Evolutionary conservation across 2,797 vertebrate species (phyloP).

Genomic region (Oreortyx pictus): DNA sequence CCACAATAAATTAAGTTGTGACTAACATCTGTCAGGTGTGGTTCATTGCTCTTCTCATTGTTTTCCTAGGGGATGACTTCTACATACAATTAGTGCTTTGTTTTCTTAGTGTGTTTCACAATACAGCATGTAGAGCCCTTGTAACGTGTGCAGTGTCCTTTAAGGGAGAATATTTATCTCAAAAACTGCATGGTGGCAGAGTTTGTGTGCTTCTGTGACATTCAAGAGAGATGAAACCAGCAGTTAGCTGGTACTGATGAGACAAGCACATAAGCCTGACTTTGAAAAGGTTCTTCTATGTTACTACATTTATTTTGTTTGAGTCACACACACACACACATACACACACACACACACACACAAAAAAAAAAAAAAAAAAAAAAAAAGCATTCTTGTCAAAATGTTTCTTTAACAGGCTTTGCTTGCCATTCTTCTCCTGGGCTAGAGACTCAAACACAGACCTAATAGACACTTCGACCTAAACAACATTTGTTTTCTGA

Average conservation of each 20-base stretch:
- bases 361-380: no score
- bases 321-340: not conserved
- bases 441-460: slow-evolving; percentile 33
- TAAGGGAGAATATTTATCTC: slow-evolving; percentile 23
- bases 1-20: not conserved
- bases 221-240: slow-evolving; percentile 54
- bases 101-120: slow-evolving; percentile 2
- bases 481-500: slow-evolving; percentile 18
- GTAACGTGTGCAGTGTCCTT: not conserved
- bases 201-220: slow-evolving; percentile 19
- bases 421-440: slow-evolving; percentile 18
- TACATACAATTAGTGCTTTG: not conserved
- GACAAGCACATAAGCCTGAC: slow-evolving; percentile 44
- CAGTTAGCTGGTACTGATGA: slow-evolving; percentile 26
- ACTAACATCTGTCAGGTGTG: slow-evolving; percentile 30
- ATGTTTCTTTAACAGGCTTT: slow-evolving; percentile 49
- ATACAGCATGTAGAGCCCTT: not conserved
- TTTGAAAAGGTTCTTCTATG: slow-evolving; percentile 43
- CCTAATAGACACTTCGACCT: slow-evolving; percentile 36
- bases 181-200: not conserved
- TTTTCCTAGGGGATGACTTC: not conserved
- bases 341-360: no score
- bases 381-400: slow-evolving; percentile 56
- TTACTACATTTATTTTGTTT: slow-evolving; percentile 56
- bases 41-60: not conserved